These are phyloP conservation scores for Ataeniobius toweri DNA, from an alignment of 2,797 vertebrate genomes.

Conservation along the genomic window DNA sequence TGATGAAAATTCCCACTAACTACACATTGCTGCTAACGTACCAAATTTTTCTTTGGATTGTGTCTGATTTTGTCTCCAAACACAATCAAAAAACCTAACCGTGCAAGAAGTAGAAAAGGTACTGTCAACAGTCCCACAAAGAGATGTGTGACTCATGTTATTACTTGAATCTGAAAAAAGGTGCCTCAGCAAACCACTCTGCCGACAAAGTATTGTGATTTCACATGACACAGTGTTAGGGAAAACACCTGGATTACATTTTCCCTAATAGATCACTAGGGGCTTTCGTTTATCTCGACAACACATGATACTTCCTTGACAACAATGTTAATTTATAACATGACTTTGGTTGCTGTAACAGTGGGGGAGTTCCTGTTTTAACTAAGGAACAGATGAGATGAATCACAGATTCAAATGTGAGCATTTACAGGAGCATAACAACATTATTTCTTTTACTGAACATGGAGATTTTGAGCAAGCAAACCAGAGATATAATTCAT, in stretches of 20 bases:
- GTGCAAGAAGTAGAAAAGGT: neutral
- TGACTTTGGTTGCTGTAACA: neutral
- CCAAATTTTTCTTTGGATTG: neutral
- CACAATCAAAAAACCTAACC: neutral
- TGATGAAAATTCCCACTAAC: neutral
- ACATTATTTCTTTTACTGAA: neutral
- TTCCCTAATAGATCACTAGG: neutral
- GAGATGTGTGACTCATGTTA: conserved; percentile 3
- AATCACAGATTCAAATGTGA: neutral
- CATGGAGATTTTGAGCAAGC: neutral
- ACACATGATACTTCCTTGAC: neutral
- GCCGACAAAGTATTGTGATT: conserved; percentile 6
- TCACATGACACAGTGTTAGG: neutral
- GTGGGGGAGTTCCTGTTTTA: neutral
- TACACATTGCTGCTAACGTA: neutral
- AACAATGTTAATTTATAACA: neutral
- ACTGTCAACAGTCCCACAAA: neutral
- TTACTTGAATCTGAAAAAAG: neutral
- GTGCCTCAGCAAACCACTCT: neutral
- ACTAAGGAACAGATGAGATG: neutral
- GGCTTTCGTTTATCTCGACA: neutral
- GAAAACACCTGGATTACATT: neutral
- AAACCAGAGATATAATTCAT: neutral
- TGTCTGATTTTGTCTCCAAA: neutral
- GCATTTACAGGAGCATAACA: neutral